Percentiles rank a stretch among this genome's conserved stretches.
phyloP scores from a whole-genome alignment of 2,888 invertebrate genomes.

The Scaptomyza caliginosa region DNA sequence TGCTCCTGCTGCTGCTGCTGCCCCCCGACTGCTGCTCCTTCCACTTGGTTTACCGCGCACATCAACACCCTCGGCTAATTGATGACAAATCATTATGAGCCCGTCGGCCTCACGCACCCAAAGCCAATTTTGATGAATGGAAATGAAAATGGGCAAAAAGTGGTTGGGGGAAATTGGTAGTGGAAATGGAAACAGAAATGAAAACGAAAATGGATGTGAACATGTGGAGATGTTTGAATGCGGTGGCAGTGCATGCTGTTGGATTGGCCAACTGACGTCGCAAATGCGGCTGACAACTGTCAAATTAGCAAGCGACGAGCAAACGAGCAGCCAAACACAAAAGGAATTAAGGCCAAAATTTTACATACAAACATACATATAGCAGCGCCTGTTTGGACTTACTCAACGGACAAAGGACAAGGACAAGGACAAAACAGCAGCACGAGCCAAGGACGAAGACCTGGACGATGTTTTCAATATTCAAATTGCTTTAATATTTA shows the following conservation, averaged over 20 bases:
- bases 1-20: conserved; percentile 29
- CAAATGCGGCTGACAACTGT: conserved; percentile 71
- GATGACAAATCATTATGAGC: conserved; percentile 80
- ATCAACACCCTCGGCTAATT: conserved; percentile 80
- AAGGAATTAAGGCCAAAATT: conserved; percentile 68
- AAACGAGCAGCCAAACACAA: conserved; percentile 58
- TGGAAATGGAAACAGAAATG: conserved; percentile 20
- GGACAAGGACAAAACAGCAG: conserved; percentile 36
- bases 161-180: too few relatives aligned
- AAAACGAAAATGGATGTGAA: conserved; percentile 6
- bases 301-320: conserved; percentile 73
- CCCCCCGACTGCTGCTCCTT: conserved; percentile 40
- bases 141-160: conserved; percentile 31
- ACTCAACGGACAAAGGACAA: conserved; percentile 1
- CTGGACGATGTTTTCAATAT: conserved; percentile 31
- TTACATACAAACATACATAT: conserved; percentile 37
- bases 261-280: conserved; percentile 61
- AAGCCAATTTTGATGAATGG: conserved; percentile 77
- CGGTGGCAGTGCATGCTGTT: neutral
- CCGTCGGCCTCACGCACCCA: conserved; percentile 64
- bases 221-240: conserved; percentile 4
- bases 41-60: conserved; percentile 79
- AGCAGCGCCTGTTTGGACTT: conserved; percentile 7
- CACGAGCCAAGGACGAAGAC: conserved; percentile 66
- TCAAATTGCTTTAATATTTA: conserved; percentile 38